Percentiles rank a stretch among this genome's conserved stretches.
Evolutionary conservation across 2,797 vertebrate species (phyloP).

Genomic region (Sebastes glaucus): DNA sequence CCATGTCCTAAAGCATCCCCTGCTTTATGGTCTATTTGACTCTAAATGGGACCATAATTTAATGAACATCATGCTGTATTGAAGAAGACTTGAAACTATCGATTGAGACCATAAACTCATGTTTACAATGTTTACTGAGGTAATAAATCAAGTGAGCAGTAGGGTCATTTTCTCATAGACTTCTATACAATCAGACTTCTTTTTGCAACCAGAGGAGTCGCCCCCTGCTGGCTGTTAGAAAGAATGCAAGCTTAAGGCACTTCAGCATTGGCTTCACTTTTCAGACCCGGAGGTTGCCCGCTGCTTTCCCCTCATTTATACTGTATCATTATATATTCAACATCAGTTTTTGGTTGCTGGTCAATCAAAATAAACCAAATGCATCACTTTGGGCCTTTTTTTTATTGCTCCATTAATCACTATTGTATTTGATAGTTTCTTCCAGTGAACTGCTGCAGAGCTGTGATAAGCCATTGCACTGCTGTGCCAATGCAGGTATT

Average conservation of each 20-base stretch:
- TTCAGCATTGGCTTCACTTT: background rate
- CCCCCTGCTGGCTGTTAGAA: background rate
- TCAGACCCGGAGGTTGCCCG: background rate
- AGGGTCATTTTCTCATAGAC: too few species aligned
- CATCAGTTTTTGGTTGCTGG: background rate
- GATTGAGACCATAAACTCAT: too few species aligned
- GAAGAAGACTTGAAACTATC: too few species aligned
- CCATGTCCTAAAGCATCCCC: fast-evolving
- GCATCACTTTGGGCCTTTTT: background rate
- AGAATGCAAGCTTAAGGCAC: background rate
- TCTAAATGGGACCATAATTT: too few species aligned
- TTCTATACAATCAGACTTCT: background rate
- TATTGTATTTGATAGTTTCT: background rate
- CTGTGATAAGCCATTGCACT: background rate
- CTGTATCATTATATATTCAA: background rate
- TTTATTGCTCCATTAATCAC: background rate
- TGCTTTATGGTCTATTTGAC: too few species aligned
- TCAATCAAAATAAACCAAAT: background rate
- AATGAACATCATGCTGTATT: too few species aligned
- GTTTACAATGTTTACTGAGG: too few species aligned
- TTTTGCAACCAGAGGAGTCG: background rate
- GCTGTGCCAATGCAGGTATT: slow-evolving; percentile 2
- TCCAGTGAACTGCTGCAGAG: background rate
- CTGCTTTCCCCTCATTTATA: background rate
- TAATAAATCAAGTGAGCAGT: too few species aligned